phyloP scores from a whole-genome alignment of 2,888 invertebrate genomes.

The Philhelius pedissequus region DNA sequence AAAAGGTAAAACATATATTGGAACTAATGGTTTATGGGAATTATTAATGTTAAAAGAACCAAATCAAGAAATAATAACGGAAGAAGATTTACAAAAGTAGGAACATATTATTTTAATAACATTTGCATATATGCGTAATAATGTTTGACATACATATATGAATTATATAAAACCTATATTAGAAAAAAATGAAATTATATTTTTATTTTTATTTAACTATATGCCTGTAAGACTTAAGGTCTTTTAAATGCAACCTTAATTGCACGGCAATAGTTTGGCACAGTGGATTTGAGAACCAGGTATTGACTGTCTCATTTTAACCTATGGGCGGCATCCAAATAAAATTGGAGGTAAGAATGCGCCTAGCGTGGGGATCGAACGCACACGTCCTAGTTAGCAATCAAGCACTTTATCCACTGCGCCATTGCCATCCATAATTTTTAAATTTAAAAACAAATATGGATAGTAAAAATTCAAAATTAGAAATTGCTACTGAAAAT shows the following conservation, averaged over 20 bases:
- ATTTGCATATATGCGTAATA: not conserved
- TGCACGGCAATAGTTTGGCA: not conserved
- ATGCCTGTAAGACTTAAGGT: not conserved
- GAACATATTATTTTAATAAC: slow-evolving; percentile 6
- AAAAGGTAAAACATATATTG: not conserved
- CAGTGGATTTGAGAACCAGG: no score
- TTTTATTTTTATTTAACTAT: no score
- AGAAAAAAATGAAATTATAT: not conserved
- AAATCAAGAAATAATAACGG: not conserved
- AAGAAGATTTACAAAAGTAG: slow-evolving; percentile 8
- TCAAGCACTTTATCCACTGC: not conserved
- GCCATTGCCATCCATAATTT: not conserved
- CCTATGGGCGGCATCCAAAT: no score
- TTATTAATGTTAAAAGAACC: slow-evolving; percentile 15
- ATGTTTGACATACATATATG: not conserved
- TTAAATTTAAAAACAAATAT: not conserved
- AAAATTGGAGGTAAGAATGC: no score
- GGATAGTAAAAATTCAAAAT: not conserved
- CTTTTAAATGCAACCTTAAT: not conserved
- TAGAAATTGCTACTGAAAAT: not conserved
- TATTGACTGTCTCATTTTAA: no score
- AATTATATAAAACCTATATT: slow-evolving; percentile 13
- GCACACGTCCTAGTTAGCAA: no score
- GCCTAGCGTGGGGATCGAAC: no score
- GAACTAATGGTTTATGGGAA: not conserved